Conservation (phyloP, 2,113 vertebrate species). For the Lamprologus tigripictilis region DNA sequence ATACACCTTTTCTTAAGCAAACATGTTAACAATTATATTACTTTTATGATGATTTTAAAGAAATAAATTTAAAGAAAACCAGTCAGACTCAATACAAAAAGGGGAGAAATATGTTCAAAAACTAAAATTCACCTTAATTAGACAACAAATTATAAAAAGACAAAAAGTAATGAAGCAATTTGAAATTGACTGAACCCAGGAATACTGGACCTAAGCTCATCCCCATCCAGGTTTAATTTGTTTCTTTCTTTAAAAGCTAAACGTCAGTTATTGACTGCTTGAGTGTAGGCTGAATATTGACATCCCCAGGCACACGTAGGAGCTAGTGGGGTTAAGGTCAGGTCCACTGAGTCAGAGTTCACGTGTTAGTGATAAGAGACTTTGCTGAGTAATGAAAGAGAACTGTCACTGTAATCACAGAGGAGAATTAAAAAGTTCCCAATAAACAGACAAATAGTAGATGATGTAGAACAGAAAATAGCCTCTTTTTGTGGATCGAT, state of each 20-base stretch:
- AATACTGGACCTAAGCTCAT: background rate
- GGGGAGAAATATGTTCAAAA: rapidly evolving
- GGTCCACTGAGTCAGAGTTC: constrained; percentile 37
- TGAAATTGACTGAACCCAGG: background rate
- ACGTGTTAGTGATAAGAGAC: background rate
- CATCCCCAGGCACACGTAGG: background rate
- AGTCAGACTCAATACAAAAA: background rate
- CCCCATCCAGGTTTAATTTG: background rate
- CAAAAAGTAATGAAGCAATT: rapidly evolving
- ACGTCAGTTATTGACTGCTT: constrained; percentile 4
- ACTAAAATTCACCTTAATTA: background rate
- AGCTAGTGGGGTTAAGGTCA: constrained; percentile 30
- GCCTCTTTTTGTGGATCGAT: background rate
- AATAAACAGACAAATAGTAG: constrained; percentile 24
- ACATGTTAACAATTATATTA: background rate
- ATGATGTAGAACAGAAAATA: background rate
- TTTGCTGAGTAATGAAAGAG: constrained; percentile 34
- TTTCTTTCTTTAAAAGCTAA: background rate
- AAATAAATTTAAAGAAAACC: background rate
- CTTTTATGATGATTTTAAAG: background rate
- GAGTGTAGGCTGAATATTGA: background rate
- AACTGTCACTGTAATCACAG: constrained; percentile 18
- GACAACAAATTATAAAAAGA: background rate
- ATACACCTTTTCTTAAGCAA: background rate
- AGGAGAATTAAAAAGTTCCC: constrained; percentile 15